Percentiles rank a stretch among this genome's conserved stretches.
These are phyloP conservation scores for Oreochromis spilurus DNA, from an alignment of 2,113 vertebrate species.

Conservation along the genomic window DNA sequence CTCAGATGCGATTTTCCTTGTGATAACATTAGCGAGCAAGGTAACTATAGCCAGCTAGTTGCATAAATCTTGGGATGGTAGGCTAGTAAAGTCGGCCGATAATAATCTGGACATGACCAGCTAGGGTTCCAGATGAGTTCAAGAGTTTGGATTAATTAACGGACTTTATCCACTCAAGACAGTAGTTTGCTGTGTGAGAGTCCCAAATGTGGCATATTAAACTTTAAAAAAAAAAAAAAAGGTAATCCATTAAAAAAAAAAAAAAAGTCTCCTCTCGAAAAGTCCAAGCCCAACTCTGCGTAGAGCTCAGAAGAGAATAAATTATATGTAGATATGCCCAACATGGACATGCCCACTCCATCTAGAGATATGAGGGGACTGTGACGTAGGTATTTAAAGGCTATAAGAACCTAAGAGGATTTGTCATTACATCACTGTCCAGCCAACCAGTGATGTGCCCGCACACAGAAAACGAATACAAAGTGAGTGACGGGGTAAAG, in stretches of 20 bases:
- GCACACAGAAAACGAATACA: background rate
- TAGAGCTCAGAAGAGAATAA: background rate
- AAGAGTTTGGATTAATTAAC: background rate
- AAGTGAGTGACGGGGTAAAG: background rate
- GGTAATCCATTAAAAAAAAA: too few relatives aligned
- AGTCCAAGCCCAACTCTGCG: too few relatives aligned
- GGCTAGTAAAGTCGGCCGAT: background rate
- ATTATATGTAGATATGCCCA: background rate
- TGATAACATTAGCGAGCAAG: background rate
- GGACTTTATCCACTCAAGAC: background rate
- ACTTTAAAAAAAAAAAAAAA: too few relatives aligned
- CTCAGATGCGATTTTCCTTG: background rate
- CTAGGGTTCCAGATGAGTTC: background rate
- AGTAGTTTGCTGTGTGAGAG: background rate
- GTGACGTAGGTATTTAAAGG: constrained; percentile 74
- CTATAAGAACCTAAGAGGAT: constrained; percentile 77
- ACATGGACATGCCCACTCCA: background rate
- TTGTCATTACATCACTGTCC: constrained; percentile 68
- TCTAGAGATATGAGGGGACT: background rate
- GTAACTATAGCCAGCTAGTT: background rate
- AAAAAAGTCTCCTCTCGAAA: background rate
- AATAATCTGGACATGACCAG: background rate
- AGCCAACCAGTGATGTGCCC: background rate
- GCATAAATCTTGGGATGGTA: background rate
- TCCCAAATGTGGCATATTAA: background rate